Base-by-base conservation (phyloP, 2,797 vertebrate species). In the Microctenopoma lineatum region DNA sequence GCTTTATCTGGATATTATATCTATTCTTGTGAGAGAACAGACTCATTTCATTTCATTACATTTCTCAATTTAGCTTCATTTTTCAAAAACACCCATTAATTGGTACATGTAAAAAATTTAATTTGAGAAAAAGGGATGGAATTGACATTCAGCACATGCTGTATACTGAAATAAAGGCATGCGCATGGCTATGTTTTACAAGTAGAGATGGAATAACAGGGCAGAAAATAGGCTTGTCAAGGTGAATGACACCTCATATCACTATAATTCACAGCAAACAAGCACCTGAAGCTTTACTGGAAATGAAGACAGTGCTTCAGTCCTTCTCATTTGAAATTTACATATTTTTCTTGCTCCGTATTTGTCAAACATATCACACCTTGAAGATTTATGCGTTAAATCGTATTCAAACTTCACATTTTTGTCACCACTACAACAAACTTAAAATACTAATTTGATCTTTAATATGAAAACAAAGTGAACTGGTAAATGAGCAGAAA, bases 201-300 rank as follows among this genome's bases (percentile, higher is more conserved):
- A 69, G 68, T 64, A 70, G 69, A 67, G 83, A 70, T 79, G 84
- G 84, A 93, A 93, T 89, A 87, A 90, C 85, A 87, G 83, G 66
- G 87, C 79, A 85, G 87, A 89, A 94, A 93, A 94, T 92, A 87
- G 86, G 78, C 81, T 84, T 91, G 92, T 93, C 90, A 92, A 74
- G 73, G 80, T 92, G 92, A 93, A 83, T 84, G 91, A 85, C 89
- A 73, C 66, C 80, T 90, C 74, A 82, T 85, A 87, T 92, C 87
- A 86, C 79, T 71, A 81, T 88, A 86, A 92, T 93, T 91, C 79
- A 84, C 77, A 77, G 77, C 73, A 89, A 90, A 91, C 79, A 84
- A 90, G 78, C 78, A 89, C 77, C 84, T 70, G 84, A 83, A 89
- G 73, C 73, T 66, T 80, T 16, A 38, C 63, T 78, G 73, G 73